A percentile compares a stretch with the other conserved stretches of the same genome.
phyloP scores from a whole-genome alignment of 1,140 invertebrate species.

The Oryzaephilus surinamensis region DNA sequence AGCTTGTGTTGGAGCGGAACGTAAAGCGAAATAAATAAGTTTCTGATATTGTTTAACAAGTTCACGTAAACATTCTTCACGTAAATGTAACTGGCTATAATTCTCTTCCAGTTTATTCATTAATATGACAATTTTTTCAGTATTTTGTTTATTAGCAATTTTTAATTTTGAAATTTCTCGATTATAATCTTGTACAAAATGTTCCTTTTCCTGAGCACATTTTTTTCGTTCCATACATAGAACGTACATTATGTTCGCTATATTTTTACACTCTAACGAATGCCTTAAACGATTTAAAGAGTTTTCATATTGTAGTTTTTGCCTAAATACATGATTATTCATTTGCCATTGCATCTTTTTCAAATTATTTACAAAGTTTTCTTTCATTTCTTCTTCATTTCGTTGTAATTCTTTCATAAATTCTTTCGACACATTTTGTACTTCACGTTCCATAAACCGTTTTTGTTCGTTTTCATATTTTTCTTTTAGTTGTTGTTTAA shows the following conservation, averaged over 20 bases:
- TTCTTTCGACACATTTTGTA: too few species aligned
- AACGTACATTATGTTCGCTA: slow-evolving; percentile 34
- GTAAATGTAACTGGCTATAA: slow-evolving; percentile 16
- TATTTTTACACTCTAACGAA: slow-evolving; percentile 36
- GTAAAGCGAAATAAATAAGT: slow-evolving; percentile 39
- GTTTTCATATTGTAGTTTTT: too few species aligned
- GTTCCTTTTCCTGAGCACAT: slow-evolving; percentile 27
- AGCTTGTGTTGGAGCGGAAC: slow-evolving; percentile 35
- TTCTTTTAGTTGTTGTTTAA: too few species aligned
- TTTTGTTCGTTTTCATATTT: too few species aligned
- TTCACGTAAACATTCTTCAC: slow-evolving; percentile 28
- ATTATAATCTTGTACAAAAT: slow-evolving; percentile 26
- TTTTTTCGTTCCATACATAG: slow-evolving; percentile 36
- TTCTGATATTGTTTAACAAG: slow-evolving; percentile 38
- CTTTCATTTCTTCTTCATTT: too few species aligned
- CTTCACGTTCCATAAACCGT: too few species aligned
- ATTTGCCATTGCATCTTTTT: too few species aligned
- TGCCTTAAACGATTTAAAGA: too few species aligned
- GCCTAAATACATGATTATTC: too few species aligned
- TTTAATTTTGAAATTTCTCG: slow-evolving; percentile 18
- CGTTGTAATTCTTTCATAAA: too few species aligned
- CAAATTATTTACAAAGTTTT: too few species aligned
- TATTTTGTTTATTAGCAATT: slow-evolving; percentile 13
- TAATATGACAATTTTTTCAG: slow-evolving; percentile 18
- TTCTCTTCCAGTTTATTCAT: slow-evolving; percentile 24